Percentiles rank a stretch among this genome's conserved stretches.
These are phyloP conservation scores for Ahaetulla prasina DNA, from an alignment of 2,113 vertebrate species.

Conservation along the genomic window DNA sequence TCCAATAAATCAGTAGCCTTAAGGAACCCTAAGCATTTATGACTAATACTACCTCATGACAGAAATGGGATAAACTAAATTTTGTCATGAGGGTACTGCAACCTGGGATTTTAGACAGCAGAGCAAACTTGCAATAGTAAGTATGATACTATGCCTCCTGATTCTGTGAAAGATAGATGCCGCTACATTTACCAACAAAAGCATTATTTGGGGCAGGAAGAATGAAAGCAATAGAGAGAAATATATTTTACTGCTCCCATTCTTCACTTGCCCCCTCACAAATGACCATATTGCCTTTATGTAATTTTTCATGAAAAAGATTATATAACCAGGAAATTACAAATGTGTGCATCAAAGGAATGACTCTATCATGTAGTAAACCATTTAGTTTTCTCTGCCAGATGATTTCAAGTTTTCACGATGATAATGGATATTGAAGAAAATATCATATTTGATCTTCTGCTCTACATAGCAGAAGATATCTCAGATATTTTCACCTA, in stretches of 20 bases:
- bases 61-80: background rate
- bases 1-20: background rate
- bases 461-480: background rate
- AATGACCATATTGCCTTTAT: background rate
- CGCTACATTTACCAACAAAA: background rate
- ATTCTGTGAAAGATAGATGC: background rate
- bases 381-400: background rate
- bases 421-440: background rate
- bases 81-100: background rate
- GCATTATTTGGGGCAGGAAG: background rate
- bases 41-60: background rate
- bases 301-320: background rate
- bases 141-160: background rate
- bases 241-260: background rate
- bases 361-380: slow-evolving; percentile 15
- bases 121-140: background rate
- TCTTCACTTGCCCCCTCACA: background rate
- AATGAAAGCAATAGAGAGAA: background rate
- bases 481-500: background rate
- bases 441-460: background rate
- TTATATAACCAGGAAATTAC: background rate
- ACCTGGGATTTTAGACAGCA: background rate
- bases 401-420: background rate
- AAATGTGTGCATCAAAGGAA: background rate
- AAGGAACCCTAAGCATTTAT: background rate